These are phyloP conservation scores for Dromaius novaehollandiae DNA, from an alignment of 2,113 vertebrate genomes.

Conservation along the genomic window DNA sequence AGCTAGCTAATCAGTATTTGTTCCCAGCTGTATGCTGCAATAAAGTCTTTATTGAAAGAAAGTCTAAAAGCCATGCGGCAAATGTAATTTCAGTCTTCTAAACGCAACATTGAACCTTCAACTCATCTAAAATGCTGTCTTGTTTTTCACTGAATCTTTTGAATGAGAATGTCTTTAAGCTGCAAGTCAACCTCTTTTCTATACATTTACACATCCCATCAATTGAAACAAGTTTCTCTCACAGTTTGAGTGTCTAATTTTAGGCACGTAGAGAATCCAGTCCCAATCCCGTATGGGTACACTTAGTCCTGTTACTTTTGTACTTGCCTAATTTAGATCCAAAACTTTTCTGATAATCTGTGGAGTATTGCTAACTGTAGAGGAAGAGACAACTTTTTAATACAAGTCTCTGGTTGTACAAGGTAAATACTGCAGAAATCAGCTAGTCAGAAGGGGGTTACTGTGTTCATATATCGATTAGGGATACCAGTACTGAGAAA, in stretches of 20 bases:
- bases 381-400: not conserved
- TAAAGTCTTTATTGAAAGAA: not conserved
- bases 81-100: not conserved
- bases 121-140: not conserved
- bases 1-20: not conserved
- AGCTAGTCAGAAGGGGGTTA: not conserved
- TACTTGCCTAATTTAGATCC: no score
- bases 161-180: not conserved
- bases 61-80: not conserved
- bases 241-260: not conserved
- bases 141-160: not conserved
- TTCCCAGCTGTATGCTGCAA: not conserved
- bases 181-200: not conserved
- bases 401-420: not conserved
- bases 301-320: not conserved
- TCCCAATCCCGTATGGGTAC: not conserved
- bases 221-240: not conserved
- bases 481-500: not conserved
- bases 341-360: not conserved
- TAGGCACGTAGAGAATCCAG: no score
- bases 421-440: not conserved
- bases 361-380: not conserved
- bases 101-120: not conserved
- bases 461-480: rapidly evolving
- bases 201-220: not conserved